Conservation (phyloP, 2,888 invertebrate species). For the Thereva nobilitata region DNA sequence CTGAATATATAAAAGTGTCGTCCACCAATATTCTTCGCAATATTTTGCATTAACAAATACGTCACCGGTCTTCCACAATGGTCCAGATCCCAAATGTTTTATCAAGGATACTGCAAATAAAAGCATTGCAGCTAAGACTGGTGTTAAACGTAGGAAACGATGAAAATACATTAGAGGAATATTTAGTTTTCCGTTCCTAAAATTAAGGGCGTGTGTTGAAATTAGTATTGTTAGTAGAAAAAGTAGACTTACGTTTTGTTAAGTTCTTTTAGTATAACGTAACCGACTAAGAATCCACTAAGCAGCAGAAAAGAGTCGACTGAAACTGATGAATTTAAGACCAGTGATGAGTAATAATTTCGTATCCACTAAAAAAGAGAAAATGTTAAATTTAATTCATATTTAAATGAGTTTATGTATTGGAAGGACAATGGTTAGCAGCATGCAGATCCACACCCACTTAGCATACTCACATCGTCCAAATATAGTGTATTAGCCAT, state of each 20-base stretch:
- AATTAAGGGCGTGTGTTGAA: neutral
- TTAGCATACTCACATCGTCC: no score
- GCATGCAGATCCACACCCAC: no score
- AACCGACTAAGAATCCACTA: slow-evolving; percentile 62
- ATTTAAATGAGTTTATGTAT: no score
- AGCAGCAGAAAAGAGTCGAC: slow-evolving; percentile 67
- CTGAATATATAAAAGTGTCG: slow-evolving; percentile 56
- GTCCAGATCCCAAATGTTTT: slow-evolving; percentile 60
- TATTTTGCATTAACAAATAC: neutral
- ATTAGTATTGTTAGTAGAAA: neutral
- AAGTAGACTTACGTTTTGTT: slow-evolving; percentile 41
- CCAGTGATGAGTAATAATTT: slow-evolving; percentile 46
- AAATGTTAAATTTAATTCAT: no score
- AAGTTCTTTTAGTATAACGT: slow-evolving; percentile 46
- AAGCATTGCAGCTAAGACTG: slow-evolving; percentile 61
- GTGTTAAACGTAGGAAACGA: slow-evolving; percentile 61
- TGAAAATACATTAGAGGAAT: slow-evolving; percentile 56
- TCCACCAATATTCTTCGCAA: slow-evolving; percentile 57
- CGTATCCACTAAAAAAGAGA: slow-evolving; percentile 46
- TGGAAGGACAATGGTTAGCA: no score
- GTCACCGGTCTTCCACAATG: slow-evolving; percentile 56
- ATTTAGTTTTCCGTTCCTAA: slow-evolving; percentile 52
- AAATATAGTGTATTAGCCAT: no score
- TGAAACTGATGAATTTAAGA: slow-evolving; percentile 58
- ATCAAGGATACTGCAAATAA: slow-evolving; percentile 61